Base-by-base conservation (phyloP, 2,113 vertebrate genomes). In the Dipodomys merriami region DNA sequence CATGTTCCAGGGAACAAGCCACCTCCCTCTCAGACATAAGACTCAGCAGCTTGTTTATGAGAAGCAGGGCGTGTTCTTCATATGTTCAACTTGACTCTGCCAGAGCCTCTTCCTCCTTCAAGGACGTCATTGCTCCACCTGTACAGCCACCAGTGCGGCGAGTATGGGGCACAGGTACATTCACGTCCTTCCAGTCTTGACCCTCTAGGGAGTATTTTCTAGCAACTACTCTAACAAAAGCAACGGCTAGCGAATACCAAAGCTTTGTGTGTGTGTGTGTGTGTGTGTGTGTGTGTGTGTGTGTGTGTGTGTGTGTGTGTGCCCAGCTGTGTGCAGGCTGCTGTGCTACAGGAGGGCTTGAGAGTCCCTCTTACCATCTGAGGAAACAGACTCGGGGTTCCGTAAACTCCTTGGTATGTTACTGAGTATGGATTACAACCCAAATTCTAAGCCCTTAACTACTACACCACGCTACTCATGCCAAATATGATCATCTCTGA, bases 151-250 rank as follows among this genome's bases (percentile, higher is more conserved):
- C 5, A 12, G 49, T 49, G 49, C 12, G 49, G 49, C 49, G 9
- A 49, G 49, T 49, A 5, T 12, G 9, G 49, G 49, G 49, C 60
- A 30, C 8, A 35, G 3, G 23, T 30, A 16, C 44, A 7, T 2
- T 3, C 7, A 1, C 1, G 1, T 49, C 35, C n/a, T 33, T 64
- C 86, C 33, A 0, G 73, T 39, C 76, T 13, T 0, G 23, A 64
- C 1, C 27, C 44, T 20, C 2, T 0, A 0, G 53, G 77, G 20
- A 20, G 2, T 29, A 39, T 6, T 60, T 53, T 64, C 79, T 46
- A 39, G 44, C 2, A 22, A 4, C 44, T 3, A 6, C 23, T 35
- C 44, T 60, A 79, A 33, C 10, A 12, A 74, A 64, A 82, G 69
- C 68, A 33, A 44, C 15, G 27, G 53, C 39, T 23, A 44, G 12